A percentile compares a stretch with the other conserved stretches of the same genome.
These are phyloP conservation scores for Herminia tarsipennalis DNA, from an alignment of 2,888 invertebrate genomes.

Conservation along the genomic window DNA sequence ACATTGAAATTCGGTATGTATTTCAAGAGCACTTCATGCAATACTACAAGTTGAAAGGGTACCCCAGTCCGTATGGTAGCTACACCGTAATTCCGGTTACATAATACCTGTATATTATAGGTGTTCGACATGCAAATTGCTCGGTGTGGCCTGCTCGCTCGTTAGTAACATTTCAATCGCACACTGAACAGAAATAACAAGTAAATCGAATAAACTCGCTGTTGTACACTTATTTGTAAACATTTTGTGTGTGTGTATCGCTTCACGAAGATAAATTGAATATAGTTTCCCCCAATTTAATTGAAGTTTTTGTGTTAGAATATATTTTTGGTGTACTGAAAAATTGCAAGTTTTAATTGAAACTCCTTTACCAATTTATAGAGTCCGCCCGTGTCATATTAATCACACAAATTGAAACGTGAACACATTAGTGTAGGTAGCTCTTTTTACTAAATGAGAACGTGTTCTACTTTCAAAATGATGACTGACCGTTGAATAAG, in stretches of 20 bases:
- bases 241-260: neutral
- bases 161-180: slow-evolving; percentile 15
- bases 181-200: slow-evolving; percentile 17
- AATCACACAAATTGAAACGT: too few relatives aligned
- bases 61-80: too few relatives aligned
- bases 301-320: too few relatives aligned
- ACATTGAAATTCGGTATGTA: too few relatives aligned
- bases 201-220: slow-evolving; percentile 10
- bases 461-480: slow-evolving; percentile 6
- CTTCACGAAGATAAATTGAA: neutral
- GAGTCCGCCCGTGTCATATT: too few relatives aligned
- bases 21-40: too few relatives aligned
- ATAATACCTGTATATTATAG: slow-evolving; percentile 5
- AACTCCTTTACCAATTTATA: too few relatives aligned
- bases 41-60: too few relatives aligned
- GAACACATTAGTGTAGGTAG: too few relatives aligned
- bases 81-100: neutral
- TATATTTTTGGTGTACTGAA: too few relatives aligned
- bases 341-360: too few relatives aligned
- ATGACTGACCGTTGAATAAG: neutral
- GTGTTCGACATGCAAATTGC: slow-evolving; percentile 11
- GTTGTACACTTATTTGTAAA: slow-evolving; percentile 10
- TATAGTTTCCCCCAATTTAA: too few relatives aligned
- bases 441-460: neutral
- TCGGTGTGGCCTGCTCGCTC: slow-evolving; percentile 4